A percentile compares a stretch with the other conserved stretches of the same genome.
These are phyloP conservation scores for Pocillopora damicornis DNA, from an alignment of 64 coral and sea anemone genomes.

Conservation along the genomic window DNA sequence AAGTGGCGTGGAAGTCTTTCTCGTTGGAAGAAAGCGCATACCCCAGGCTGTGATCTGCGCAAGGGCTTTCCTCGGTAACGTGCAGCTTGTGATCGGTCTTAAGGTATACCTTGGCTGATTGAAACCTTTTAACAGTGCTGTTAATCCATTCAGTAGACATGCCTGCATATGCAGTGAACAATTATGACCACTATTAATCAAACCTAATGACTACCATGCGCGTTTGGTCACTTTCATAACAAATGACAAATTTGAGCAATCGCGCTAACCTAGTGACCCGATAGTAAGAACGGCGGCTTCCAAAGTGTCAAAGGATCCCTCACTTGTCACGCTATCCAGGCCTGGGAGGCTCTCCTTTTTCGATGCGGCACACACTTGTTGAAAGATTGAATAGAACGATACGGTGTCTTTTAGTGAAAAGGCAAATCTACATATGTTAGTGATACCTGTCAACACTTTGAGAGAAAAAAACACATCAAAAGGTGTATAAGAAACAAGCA, in stretches of 20 bases:
- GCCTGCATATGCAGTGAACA: conserved; percentile 7
- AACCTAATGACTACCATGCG: neutral
- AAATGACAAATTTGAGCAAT: neutral
- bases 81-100: conserved; percentile 63
- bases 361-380: conserved; percentile 57
- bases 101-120: conserved; percentile 33
- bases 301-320: conserved; percentile 60
- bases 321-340: conserved; percentile 49
- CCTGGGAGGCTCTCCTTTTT: conserved; percentile 46
- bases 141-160: conserved; percentile 32
- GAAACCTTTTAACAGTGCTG: conserved; percentile 17
- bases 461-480: no score
- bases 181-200: conserved; percentile 4
- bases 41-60: conserved; percentile 3
- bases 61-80: conserved; percentile 24
- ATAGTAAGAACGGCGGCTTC: conserved; percentile 15
- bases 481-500: neutral
- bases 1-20: neutral
- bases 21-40: conserved; percentile 8
- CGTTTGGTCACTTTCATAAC: neutral
- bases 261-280: conserved; percentile 18
- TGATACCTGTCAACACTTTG: no score
- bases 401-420: no score
- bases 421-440: no score
- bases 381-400: neutral